Conservation (phyloP, 2,797 vertebrate genomes). For the Philypnodon macrostomus region DNA sequence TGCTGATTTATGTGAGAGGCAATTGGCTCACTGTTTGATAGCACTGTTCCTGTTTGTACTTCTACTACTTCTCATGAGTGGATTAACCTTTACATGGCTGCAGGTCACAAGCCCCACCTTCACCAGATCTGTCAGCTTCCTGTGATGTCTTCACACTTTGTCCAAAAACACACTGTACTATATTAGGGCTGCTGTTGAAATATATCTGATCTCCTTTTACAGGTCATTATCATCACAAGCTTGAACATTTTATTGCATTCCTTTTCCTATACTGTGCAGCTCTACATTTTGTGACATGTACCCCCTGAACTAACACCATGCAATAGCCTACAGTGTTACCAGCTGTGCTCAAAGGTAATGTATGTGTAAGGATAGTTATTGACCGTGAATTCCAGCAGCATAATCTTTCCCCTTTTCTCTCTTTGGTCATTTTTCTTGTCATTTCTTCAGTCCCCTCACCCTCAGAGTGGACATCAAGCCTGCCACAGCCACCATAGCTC, state of each 20-base stretch:
- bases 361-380: too few relatives aligned
- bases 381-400: too few relatives aligned
- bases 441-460: not conserved
- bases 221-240: too few relatives aligned
- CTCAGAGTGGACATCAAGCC: not conserved
- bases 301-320: too few relatives aligned
- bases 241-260: too few relatives aligned
- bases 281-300: too few relatives aligned
- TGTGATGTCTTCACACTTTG: not conserved
- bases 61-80: constrained; percentile 5
- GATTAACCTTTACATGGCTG: constrained; percentile 14
- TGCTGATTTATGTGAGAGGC: not conserved
- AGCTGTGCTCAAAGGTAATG: too few relatives aligned
- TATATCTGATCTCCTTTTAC: too few relatives aligned
- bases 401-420: not conserved
- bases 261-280: too few relatives aligned
- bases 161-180: too few relatives aligned
- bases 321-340: too few relatives aligned
- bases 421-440: not conserved
- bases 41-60: not conserved
- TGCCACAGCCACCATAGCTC: constrained; percentile 7
- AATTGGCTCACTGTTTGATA: not conserved
- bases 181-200: too few relatives aligned
- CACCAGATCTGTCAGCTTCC: not conserved
- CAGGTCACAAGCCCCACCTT: constrained; percentile 3